A percentile compares a stretch with the other conserved stretches of the same genome.
phyloP scores from a whole-genome alignment of 2,113 vertebrate genomes.

The Charina bottae region DNA sequence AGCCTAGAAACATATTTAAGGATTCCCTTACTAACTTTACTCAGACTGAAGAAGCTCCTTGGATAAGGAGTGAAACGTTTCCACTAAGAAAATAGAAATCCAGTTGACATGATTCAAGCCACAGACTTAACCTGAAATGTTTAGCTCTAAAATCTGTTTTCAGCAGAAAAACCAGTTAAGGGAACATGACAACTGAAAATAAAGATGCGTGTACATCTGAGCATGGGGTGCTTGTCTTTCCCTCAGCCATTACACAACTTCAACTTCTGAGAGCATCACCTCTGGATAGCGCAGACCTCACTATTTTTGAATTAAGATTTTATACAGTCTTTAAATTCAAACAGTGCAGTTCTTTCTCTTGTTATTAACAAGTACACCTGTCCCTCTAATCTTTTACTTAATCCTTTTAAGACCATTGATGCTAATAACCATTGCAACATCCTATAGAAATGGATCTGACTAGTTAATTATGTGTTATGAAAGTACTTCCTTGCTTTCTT shows the following conservation, averaged over 20 bases:
- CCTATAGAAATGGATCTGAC: not conserved
- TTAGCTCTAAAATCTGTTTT: not conserved
- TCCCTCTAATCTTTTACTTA: not conserved
- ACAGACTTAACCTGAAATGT: not conserved
- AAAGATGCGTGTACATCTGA: not conserved
- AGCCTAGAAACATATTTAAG: too few species aligned
- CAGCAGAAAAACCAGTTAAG: not conserved
- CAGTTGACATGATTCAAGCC: too few species aligned
- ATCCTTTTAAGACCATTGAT: not conserved
- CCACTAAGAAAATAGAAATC: too few species aligned
- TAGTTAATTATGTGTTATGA: slow-evolving; percentile 13
- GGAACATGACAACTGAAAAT: not conserved
- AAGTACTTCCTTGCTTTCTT: slow-evolving; percentile 19
- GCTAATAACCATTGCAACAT: not conserved
- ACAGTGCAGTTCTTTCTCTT: not conserved
- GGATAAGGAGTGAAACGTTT: too few species aligned
- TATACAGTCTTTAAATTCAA: not conserved
- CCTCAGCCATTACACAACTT: not conserved
- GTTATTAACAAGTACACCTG: not conserved
- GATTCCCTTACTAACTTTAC: too few species aligned
- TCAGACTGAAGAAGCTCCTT: too few species aligned
- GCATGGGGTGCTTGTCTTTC: not conserved
- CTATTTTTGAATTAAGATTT: not conserved
- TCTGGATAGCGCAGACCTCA: not conserved
- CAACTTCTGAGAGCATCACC: not conserved